Conservation (phyloP, 2,888 invertebrate genomes). For the Leptinotarsa juncta region DNA sequence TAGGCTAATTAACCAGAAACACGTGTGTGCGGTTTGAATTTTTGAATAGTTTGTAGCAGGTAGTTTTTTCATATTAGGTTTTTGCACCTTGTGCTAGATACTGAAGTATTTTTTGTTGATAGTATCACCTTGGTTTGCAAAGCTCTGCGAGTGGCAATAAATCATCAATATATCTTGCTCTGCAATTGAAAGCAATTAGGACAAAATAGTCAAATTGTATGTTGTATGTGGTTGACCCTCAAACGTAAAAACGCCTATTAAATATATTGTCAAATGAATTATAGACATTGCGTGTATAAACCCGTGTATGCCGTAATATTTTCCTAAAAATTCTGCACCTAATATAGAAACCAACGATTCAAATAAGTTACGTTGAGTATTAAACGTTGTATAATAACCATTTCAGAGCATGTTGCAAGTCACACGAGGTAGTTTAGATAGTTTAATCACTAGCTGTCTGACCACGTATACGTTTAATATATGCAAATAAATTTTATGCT, state of each 20-base stretch:
- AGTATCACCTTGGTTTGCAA: not conserved
- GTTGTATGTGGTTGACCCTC: conserved; percentile 1
- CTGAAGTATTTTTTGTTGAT: not conserved
- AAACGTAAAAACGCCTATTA: not conserved
- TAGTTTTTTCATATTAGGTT: no score
- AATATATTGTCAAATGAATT: not conserved
- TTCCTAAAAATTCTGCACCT: conserved; percentile 1
- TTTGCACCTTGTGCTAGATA: no score
- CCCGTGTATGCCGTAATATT: not conserved
- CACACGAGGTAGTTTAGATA: conserved; percentile 12
- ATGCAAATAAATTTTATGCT: not conserved
- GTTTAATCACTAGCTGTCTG: conserved; percentile 17
- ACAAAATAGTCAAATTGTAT: not conserved
- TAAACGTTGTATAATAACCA: conserved; percentile 15
- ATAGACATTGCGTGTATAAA: not conserved
- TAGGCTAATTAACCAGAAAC: no score
- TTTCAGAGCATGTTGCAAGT: conserved; percentile 14
- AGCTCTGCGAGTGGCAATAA: not conserved
- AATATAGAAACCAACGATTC: conserved; percentile 6
- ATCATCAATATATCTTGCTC: not conserved
- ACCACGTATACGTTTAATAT: conserved; percentile 14
- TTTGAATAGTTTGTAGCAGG: no score
- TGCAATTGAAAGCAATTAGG: not conserved
- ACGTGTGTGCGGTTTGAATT: no score
- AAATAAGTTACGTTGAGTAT: not conserved